Evolutionary conservation across 2,888 invertebrate genomes (phyloP).

Genomic region (Ramazzottius varieornatus): DNA sequence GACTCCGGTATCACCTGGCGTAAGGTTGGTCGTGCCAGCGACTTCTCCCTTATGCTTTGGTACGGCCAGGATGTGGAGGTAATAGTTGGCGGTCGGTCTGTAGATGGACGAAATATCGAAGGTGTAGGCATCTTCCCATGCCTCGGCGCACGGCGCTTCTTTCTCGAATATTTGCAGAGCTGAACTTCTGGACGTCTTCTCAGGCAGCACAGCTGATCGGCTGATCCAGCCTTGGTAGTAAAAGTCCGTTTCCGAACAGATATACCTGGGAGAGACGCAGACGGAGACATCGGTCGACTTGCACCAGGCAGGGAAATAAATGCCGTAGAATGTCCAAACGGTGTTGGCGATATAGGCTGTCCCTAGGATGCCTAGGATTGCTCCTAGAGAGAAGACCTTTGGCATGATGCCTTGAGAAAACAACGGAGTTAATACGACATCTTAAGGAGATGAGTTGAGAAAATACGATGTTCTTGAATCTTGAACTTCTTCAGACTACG

Average conservation of each 20-base stretch:
- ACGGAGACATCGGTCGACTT: neutral
- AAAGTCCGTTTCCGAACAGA: neutral
- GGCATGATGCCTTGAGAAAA: no score
- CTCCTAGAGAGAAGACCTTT: neutral
- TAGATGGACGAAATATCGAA: neutral
- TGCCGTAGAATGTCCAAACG: neutral
- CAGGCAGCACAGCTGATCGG: neutral
- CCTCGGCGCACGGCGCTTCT: neutral
- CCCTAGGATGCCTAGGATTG: neutral
- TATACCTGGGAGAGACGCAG: neutral
- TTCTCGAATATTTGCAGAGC: neutral
- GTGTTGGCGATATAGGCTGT: neutral
- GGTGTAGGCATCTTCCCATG: neutral
- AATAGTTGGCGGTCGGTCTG: neutral
- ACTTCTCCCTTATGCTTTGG: neutral
- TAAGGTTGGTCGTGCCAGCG: neutral
- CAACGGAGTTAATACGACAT: no score
- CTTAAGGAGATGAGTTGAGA: no score
- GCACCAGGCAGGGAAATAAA: conserved; percentile 2
- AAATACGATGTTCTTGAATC: no score
- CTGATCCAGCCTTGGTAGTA: neutral
- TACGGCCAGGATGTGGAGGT: neutral
- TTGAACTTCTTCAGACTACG: no score
- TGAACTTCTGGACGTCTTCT: neutral
- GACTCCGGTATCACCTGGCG: neutral